Percentiles rank a stretch among this genome's conserved stretches.
phyloP scores from a whole-genome alignment of 2,113 vertebrate species.

The Cottus gobio region DNA sequence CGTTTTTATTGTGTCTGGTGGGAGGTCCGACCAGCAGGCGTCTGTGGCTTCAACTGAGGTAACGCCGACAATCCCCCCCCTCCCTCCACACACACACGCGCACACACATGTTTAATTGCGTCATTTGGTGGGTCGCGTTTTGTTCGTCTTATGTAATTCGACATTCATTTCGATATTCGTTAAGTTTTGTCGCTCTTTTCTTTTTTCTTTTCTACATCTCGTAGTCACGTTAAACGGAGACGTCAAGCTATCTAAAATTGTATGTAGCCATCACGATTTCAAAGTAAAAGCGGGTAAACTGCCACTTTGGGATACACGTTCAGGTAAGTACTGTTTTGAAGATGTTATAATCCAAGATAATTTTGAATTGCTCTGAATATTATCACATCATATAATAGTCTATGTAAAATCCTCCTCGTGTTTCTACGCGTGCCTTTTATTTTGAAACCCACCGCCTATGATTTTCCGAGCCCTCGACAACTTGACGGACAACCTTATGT shows the following conservation, averaged over 20 bases:
- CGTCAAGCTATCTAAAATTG: constrained; percentile 22
- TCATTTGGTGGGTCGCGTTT: background rate
- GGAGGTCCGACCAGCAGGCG: background rate
- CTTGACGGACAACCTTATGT: background rate
- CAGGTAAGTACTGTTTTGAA: background rate
- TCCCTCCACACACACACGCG: background rate
- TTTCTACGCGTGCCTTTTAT: background rate
- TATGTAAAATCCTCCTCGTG: background rate
- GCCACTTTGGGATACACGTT: background rate
- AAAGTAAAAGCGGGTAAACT: constrained; percentile 35
- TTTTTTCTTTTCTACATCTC: background rate
- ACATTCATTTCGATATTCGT: background rate
- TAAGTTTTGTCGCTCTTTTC: background rate
- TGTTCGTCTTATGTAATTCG: background rate
- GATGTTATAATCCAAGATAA: rapidly evolving
- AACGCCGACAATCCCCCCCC: background rate
- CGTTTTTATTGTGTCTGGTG: constrained; percentile 12
- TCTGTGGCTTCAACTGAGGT: constrained; percentile 36
- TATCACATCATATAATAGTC: background rate
- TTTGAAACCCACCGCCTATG: constrained; percentile 9
- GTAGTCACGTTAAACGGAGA: background rate
- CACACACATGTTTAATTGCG: background rate
- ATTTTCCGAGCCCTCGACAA: rapidly evolving
- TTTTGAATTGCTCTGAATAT: rapidly evolving
- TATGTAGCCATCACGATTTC: background rate